These are phyloP conservation scores for Crotalus viridis DNA, from an alignment of 2,113 vertebrate species.

Conservation along the genomic window DNA sequence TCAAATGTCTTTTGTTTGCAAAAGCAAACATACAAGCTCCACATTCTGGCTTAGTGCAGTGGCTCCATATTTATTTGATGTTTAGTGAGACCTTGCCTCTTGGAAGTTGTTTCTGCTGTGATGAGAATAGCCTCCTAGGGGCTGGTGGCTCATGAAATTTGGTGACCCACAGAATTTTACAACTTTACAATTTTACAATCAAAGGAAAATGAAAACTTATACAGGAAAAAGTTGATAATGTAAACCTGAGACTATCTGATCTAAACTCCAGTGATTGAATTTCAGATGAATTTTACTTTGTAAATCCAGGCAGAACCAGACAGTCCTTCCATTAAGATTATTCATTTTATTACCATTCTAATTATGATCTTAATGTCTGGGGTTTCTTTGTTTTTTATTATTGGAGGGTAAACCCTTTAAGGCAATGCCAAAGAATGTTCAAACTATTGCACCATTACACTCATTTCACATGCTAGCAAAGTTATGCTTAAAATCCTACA, in stretches of 20 bases:
- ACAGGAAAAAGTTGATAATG: neutral
- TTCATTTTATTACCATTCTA: neutral
- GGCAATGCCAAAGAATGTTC: too few relatives aligned
- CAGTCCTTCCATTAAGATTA: neutral
- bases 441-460: too few relatives aligned
- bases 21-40: neutral
- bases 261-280: neutral
- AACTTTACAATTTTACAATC: neutral
- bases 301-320: neutral
- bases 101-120: neutral
- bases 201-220: neutral
- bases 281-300: neutral
- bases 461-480: too few relatives aligned
- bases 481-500: too few relatives aligned
- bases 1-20: constrained; percentile 1
- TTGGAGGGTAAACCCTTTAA: neutral
- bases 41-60: neutral
- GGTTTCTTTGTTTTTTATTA: neutral
- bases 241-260: neutral
- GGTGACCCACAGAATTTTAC: neutral
- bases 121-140: neutral
- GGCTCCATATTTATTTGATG: constrained; percentile 6
- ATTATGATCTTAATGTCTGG: neutral
- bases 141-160: neutral
- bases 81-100: neutral